Conservation (phyloP, 1,140 invertebrate species). For the Drosophila ananassae region DNA sequence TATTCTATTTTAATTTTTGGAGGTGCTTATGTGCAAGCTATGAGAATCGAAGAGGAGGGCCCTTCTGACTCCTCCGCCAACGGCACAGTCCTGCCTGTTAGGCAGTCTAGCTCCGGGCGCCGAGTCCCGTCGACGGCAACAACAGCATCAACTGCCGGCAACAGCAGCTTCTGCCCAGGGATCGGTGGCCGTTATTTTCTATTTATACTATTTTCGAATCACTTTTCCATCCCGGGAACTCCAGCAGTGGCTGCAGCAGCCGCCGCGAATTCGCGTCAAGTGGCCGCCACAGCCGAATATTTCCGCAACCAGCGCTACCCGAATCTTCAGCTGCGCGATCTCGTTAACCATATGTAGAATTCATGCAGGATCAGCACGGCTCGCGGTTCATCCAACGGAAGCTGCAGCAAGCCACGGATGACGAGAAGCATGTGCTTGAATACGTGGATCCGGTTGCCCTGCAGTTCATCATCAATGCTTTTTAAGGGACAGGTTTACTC, state of each 20-base stretch:
- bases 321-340: conserved; percentile 95
- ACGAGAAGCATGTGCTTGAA: conserved; percentile 99
- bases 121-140: conserved; percentile 92
- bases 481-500: conserved; percentile 99
- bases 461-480: conserved; percentile 99
- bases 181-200: conserved; percentile 90
- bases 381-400: conserved; percentile 99
- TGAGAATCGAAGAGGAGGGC: too few species aligned
- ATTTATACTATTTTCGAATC: conserved; percentile 92
- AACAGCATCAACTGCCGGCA: conserved; percentile 84
- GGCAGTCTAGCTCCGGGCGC: conserved; percentile 93
- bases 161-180: conserved; percentile 74
- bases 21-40: too few species aligned
- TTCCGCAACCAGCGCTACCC: conserved; percentile 95
- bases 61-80: conserved; percentile 92
- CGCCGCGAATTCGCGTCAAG: conserved; percentile 64
- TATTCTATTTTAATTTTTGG: too few species aligned
- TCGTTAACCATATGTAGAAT: conserved; percentile 97
- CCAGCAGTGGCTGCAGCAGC: conserved; percentile 68
- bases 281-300: conserved; percentile 88
- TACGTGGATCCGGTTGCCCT: conserved; percentile 98
- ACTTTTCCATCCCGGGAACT: conserved; percentile 78
- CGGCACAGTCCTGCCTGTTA: conserved; percentile 88
- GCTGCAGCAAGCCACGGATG: conserved; percentile 96
- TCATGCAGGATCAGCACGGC: conserved; percentile 99